phyloP scores from a whole-genome alignment of 2,888 invertebrate genomes.

The Syrphus vitripennis region DNA sequence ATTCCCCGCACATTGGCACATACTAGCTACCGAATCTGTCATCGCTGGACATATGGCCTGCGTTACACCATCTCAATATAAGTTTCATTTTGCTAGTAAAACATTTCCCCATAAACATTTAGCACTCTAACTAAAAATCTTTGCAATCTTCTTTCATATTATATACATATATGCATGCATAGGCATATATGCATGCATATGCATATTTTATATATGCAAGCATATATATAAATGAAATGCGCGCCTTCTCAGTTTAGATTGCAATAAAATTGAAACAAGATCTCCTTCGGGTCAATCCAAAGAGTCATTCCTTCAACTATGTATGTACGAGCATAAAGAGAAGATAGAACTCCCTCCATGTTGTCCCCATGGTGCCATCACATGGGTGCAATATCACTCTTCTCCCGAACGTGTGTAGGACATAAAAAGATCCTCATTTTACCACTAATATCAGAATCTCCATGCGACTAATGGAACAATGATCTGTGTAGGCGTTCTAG shows the following conservation, averaged over 20 bases:
- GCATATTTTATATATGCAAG: not conserved
- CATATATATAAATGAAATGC: not conserved
- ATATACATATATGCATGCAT: not conserved
- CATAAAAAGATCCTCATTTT: conserved; percentile 68
- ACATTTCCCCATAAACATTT: conserved; percentile 14
- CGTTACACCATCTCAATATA: conserved; percentile 26
- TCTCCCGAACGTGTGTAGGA: conserved; percentile 59
- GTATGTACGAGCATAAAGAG: not conserved
- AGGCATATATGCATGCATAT: not conserved
- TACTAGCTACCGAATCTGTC: conserved; percentile 60
- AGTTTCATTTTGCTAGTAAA: not conserved
- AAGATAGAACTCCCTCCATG: not conserved
- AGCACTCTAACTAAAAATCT: conserved; percentile 6
- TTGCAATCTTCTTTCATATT: conserved; percentile 25
- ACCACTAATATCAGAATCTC: conserved; percentile 59
- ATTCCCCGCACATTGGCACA: conserved; percentile 24
- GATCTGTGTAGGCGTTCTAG: conserved; percentile 69
- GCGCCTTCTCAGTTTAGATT: not conserved
- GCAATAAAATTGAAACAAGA: conserved; percentile 42
- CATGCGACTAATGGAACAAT: conserved; percentile 71
- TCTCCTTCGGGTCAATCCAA: conserved; percentile 55
- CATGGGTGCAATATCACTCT: conserved; percentile 29
- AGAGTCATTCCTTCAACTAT: conserved; percentile 24
- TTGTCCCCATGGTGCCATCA: not conserved
- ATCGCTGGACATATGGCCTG: conserved; percentile 35